Evolutionary conservation across 2,888 invertebrate species (phyloP).

Genomic region (Galeruca laticollis): DNA sequence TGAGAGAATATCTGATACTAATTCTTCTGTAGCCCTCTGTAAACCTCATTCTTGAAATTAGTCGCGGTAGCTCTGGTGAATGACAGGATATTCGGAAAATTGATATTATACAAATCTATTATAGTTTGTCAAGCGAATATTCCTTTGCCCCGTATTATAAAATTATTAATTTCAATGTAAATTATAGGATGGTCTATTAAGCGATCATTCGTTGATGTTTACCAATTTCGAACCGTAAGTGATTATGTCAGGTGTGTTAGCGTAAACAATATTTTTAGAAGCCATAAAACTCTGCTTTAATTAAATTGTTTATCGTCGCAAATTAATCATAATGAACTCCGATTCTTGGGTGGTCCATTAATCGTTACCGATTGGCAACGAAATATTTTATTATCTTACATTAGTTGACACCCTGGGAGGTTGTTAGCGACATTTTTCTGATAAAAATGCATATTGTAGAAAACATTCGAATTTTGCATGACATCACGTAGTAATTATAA

Average conservation of each 20-base stretch:
- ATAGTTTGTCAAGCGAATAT: too few species aligned
- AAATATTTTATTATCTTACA: not conserved
- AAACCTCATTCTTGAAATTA: too few species aligned
- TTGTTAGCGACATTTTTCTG: not conserved
- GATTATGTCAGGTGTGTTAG: slow-evolving; percentile 35
- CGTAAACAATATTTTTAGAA: slow-evolving; percentile 37
- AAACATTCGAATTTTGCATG: too few species aligned
- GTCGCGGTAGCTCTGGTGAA: too few species aligned
- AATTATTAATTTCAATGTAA: not conserved
- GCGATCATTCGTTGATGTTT: not conserved
- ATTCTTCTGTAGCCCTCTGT: too few species aligned
- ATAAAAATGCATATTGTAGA: not conserved
- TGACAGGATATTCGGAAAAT: too few species aligned
- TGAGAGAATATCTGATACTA: too few species aligned
- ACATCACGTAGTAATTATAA: too few species aligned
- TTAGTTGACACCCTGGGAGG: not conserved
- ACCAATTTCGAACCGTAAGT: slow-evolving; percentile 15
- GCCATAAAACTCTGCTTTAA: slow-evolving; percentile 41
- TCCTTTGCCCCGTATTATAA: too few species aligned
- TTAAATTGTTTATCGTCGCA: slow-evolving; percentile 48
- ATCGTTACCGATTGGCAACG: slow-evolving; percentile 29
- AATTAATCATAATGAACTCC: slow-evolving; percentile 48
- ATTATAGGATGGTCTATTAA: too few species aligned
- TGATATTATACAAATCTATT: too few species aligned
- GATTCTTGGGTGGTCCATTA: slow-evolving; percentile 48